These are phyloP conservation scores for Zalophus californianus DNA, from an alignment of 2,797 vertebrate genomes.

Conservation along the genomic window DNA sequence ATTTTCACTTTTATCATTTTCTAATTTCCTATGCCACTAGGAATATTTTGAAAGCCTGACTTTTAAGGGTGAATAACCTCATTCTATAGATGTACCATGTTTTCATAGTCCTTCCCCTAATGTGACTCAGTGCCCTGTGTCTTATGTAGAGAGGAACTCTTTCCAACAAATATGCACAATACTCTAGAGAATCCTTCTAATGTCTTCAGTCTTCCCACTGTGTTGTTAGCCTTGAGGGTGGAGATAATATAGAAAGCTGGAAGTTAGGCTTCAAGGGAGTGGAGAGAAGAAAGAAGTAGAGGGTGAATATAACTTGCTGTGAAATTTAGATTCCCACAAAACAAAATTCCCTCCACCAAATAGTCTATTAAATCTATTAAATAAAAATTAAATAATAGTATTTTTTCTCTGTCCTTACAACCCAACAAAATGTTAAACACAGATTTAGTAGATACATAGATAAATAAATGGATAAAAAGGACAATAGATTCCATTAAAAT, in stretches of 20 bases:
- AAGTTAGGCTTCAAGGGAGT: not conserved
- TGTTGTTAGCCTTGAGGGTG: not conserved
- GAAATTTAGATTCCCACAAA: not conserved
- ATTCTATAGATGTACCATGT: not conserved
- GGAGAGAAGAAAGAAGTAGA: not conserved
- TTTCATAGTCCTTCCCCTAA: not conserved
- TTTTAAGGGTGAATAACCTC: not conserved
- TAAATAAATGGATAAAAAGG: constrained; percentile 48
- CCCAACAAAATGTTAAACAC: not conserved
- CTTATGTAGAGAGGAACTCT: not conserved
- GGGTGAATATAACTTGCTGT: not conserved
- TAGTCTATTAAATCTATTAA: not conserved
- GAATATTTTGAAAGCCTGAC: not conserved
- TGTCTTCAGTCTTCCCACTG: not conserved
- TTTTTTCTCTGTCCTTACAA: constrained; percentile 1
- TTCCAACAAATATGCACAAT: not conserved
- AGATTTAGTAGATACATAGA: constrained; percentile 7
- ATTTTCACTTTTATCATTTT: not conserved
- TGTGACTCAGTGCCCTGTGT: not conserved
- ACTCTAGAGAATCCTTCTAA: not conserved
- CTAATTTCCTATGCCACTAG: not conserved
- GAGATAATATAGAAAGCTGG: not conserved
- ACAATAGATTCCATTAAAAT: constrained; percentile 59
- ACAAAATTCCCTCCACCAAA: not conserved
- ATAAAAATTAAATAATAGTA: constrained; percentile 33